These are phyloP conservation scores for Sepiola atlantica DNA, from an alignment of 2,888 invertebrate species.

Conservation along the genomic window DNA sequence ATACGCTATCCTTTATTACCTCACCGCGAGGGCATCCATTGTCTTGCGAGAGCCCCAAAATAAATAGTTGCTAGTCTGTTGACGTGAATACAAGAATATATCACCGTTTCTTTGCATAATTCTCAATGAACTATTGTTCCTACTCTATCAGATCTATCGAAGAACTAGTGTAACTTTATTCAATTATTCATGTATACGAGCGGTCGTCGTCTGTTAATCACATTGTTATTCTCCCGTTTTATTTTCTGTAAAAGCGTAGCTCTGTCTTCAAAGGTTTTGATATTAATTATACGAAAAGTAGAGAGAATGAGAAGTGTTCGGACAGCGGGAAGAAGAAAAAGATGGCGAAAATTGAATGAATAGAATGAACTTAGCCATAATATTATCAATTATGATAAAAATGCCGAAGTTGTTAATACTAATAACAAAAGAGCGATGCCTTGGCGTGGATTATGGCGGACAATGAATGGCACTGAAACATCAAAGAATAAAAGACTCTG, in stretches of 20 bases:
- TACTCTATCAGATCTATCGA: not conserved
- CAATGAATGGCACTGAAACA: not conserved
- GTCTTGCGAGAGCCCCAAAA: too few relatives aligned
- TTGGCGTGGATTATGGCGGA: not conserved
- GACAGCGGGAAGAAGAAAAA: not conserved
- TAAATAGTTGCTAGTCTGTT: too few relatives aligned
- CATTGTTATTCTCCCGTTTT: not conserved
- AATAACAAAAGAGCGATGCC: not conserved
- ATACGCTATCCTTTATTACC: too few relatives aligned
- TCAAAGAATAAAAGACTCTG: not conserved
- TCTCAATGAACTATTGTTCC: not conserved
- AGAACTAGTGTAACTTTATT: not conserved
- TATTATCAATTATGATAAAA: not conserved
- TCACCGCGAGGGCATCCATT: too few relatives aligned
- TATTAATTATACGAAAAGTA: not conserved
- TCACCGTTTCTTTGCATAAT: not conserved
- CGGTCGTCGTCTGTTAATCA: not conserved
- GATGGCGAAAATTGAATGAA: not conserved
- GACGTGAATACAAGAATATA: not conserved
- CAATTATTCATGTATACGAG: not conserved
- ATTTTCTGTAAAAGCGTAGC: not conserved
- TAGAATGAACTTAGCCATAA: not conserved
- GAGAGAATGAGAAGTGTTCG: not conserved
- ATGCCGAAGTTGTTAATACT: not conserved
- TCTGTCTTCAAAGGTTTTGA: not conserved